These are phyloP conservation scores for Lasius fuliginosus DNA, from an alignment of 2,888 invertebrate species.

Conservation along the genomic window DNA sequence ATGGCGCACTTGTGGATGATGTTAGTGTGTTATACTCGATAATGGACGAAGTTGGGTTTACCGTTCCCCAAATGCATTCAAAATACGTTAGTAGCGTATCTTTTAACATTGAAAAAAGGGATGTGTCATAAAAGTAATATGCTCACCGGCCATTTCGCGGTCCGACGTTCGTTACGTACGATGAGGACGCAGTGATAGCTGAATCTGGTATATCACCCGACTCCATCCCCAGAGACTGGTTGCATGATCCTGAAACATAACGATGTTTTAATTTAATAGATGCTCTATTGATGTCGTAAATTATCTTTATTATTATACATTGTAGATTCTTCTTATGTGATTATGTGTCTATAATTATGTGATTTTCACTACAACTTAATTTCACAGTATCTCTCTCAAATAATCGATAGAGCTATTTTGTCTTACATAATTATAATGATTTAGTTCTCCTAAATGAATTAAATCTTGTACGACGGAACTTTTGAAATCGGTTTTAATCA, in stretches of 20 bases:
- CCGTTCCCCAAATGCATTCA: slow-evolving; percentile 48
- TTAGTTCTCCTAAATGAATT: not conserved
- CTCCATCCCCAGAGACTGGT: slow-evolving; percentile 91
- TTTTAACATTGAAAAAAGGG: slow-evolving; percentile 51
- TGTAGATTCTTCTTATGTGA: not conserved
- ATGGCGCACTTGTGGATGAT: slow-evolving; percentile 30
- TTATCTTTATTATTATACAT: not conserved
- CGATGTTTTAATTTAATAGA: slow-evolving; percentile 23
- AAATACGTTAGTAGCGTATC: slow-evolving; percentile 51
- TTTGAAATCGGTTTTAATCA: not conserved
- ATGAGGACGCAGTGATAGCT: slow-evolving; percentile 91
- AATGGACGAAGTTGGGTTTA: slow-evolving; percentile 52
- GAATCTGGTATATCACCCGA: slow-evolving; percentile 90
- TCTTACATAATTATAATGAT: not conserved
- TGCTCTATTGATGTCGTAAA: not conserved
- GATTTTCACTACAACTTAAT: too few relatives aligned
- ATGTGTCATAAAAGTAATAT: slow-evolving; percentile 61
- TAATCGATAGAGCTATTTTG: too few relatives aligned
- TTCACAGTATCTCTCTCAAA: too few relatives aligned
- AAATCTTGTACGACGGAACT: not conserved
- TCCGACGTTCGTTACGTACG: slow-evolving; percentile 91
- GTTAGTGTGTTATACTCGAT: slow-evolving; percentile 66
- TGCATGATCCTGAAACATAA: slow-evolving; percentile 88
- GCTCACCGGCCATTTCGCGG: slow-evolving; percentile 91
- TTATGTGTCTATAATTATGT: not conserved